Conservation (phyloP, 2,888 invertebrate species). For the Helicoverpa assulta region DNA sequence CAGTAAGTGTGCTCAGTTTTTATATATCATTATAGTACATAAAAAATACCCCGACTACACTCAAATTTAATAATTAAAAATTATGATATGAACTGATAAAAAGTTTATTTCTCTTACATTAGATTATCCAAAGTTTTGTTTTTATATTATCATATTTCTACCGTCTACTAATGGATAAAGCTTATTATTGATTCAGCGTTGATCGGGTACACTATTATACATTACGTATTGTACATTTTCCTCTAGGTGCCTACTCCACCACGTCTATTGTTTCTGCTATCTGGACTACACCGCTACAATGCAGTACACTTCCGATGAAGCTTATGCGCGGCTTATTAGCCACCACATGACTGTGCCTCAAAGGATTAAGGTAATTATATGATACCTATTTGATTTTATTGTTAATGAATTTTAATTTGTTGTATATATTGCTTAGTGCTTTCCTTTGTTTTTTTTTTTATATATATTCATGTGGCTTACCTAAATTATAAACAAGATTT, state of each 20-base stretch:
- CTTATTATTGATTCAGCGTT: not conserved
- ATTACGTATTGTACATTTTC: conserved; percentile 9
- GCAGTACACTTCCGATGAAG: conserved; percentile 86
- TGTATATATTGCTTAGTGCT: not conserved
- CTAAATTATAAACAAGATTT: too few species aligned
- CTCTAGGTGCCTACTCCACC: not conserved
- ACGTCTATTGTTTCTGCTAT: conserved; percentile 24
- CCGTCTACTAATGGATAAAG: not conserved
- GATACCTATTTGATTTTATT: not conserved
- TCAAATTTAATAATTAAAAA: not conserved
- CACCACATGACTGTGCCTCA: conserved; percentile 89
- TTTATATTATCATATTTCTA: not conserved
- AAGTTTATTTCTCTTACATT: conserved; percentile 17
- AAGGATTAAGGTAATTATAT: conserved; percentile 82
- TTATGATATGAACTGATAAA: conserved; percentile 27
- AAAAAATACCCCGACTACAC: conserved; percentile 1
- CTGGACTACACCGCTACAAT: conserved; percentile 66
- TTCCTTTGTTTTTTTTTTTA: not conserved
- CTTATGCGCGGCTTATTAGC: conserved; percentile 86
- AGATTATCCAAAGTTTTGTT: conserved; percentile 2
- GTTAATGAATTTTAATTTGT: not conserved
- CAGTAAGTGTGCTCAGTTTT: conserved; percentile 37
- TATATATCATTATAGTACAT: not conserved
- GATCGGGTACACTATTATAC: not conserved
- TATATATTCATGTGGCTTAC: not conserved